These are phyloP conservation scores for Podargus strigoides DNA, from an alignment of 2,797 vertebrate genomes.

Conservation along the genomic window DNA sequence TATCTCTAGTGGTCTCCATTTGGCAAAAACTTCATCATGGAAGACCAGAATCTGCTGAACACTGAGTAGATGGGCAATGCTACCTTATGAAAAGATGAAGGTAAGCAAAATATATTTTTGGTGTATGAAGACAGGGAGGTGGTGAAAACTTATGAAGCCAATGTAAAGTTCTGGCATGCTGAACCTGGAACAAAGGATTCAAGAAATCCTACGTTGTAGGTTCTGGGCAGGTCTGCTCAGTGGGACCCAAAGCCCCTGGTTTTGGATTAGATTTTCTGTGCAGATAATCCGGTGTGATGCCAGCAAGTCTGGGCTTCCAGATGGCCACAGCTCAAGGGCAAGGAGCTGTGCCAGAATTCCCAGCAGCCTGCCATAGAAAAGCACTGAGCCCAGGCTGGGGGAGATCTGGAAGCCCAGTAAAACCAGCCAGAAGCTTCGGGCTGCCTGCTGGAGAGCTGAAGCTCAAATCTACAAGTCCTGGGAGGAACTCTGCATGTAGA, in stretches of 20 bases:
- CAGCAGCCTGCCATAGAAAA: not conserved
- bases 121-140: not conserved
- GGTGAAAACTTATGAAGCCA: not conserved
- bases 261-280: not conserved
- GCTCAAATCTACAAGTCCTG: not conserved
- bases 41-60: not conserved
- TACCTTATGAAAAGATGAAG: not conserved
- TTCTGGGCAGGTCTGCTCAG: not conserved
- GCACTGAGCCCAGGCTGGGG: not conserved
- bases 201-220: not conserved
- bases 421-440: not conserved
- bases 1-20: not conserved
- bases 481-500: not conserved
- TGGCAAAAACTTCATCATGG: not conserved
- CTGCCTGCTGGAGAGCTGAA: not conserved
- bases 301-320: not conserved
- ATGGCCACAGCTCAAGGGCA: not conserved
- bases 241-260: not conserved
- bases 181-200: not conserved
- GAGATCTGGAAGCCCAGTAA: not conserved
- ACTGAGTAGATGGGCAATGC: not conserved
- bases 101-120: not conserved
- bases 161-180: not conserved
- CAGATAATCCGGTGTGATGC: not conserved
- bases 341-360: constrained; percentile 13